phyloP scores from a whole-genome alignment of 2,113 vertebrate genomes.

The Cacatua alba region DNA sequence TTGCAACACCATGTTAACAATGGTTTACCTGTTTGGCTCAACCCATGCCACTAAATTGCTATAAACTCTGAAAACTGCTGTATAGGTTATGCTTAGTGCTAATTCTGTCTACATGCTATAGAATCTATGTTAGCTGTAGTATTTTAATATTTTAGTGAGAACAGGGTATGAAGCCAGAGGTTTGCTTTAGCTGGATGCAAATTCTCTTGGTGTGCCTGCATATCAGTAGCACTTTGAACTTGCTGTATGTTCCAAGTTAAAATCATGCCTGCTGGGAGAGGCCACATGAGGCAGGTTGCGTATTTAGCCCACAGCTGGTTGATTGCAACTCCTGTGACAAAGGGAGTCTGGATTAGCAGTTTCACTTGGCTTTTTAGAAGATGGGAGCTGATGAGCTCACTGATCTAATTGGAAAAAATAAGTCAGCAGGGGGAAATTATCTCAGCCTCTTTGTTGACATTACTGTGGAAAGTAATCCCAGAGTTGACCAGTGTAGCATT shows the following conservation, averaged over 20 bases:
- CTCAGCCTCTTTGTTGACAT: conserved; percentile 61
- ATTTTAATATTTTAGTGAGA: background rate
- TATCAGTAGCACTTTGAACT: background rate
- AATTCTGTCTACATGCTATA: background rate
- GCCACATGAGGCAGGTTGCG: background rate
- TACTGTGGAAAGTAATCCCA: conserved; percentile 21
- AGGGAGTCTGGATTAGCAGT: conserved; percentile 16
- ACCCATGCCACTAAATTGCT: background rate
- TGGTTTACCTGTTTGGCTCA: background rate
- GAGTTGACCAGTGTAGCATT: background rate
- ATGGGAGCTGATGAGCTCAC: conserved; percentile 38
- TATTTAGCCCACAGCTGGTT: conserved; percentile 16
- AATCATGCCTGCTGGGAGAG: background rate
- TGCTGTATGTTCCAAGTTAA: background rate
- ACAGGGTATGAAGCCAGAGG: background rate
- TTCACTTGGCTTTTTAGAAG: conserved; percentile 43
- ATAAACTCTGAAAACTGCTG: background rate
- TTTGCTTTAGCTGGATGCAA: background rate
- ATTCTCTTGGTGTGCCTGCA: background rate
- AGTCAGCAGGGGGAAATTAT: conserved; percentile 60
- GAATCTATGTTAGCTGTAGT: background rate
- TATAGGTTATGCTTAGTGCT: background rate
- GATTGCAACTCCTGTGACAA: background rate
- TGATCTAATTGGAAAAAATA: conserved; percentile 60
- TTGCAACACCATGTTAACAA: background rate